Conservation (phyloP, 2,113 vertebrate species). For the Sphyrna mokarran region DNA sequence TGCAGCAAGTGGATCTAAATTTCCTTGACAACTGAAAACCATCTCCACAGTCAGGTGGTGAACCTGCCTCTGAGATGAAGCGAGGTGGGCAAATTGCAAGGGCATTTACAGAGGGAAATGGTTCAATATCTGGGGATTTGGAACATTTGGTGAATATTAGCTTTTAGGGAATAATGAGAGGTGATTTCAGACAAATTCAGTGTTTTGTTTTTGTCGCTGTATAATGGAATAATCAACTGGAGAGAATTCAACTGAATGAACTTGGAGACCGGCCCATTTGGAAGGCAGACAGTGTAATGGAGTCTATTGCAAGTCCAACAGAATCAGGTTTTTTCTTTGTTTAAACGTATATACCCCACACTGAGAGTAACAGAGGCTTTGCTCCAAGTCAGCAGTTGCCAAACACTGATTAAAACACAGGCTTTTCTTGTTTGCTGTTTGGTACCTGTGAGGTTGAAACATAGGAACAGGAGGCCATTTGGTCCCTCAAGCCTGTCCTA, state of each 20-base stretch:
- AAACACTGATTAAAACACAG: background rate
- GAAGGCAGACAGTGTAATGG: background rate
- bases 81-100: background rate
- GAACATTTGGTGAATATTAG: background rate
- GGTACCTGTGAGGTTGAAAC: background rate
- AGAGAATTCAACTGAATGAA: background rate
- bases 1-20: background rate
- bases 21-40: background rate
- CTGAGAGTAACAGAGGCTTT: background rate
- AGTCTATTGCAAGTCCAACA: background rate
- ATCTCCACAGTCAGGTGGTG: background rate
- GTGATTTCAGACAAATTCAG: background rate
- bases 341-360: background rate
- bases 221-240: background rate
- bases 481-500: background rate
- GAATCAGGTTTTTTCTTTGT: constrained; percentile 2
- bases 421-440: background rate
- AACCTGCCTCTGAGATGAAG: background rate
- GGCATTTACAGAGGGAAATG: background rate
- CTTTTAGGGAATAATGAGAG: background rate
- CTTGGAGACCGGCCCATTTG: background rate
- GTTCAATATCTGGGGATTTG: background rate
- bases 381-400: background rate
- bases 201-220: background rate
- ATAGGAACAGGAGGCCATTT: background rate